phyloP scores from a whole-genome alignment of 2,113 vertebrate species.

The Poicephalus meyeri region DNA sequence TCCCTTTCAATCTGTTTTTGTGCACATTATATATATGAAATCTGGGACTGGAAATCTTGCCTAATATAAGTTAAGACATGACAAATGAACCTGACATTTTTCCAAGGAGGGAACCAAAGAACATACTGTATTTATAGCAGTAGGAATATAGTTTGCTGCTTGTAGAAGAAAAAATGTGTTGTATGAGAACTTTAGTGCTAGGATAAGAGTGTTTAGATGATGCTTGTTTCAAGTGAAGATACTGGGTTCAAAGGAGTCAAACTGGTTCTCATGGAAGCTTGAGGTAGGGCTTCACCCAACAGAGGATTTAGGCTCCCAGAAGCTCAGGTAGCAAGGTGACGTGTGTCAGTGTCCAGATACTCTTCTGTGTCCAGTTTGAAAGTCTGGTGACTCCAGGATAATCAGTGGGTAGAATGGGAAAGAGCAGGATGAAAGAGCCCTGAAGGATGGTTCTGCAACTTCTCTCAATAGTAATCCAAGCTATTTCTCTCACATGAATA shows the following conservation, averaged over 20 bases:
- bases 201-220: not conserved
- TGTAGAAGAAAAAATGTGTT: conserved; percentile 16
- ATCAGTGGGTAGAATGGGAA: not conserved
- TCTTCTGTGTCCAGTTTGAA: not conserved
- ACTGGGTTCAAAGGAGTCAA: not conserved
- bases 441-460: not conserved
- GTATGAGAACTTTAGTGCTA: not conserved
- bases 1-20: conserved; percentile 57
- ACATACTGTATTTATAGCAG: conserved; percentile 64
- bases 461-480: not conserved
- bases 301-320: not conserved
- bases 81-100: conserved; percentile 69
- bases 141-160: conserved; percentile 38
- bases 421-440: not conserved
- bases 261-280: not conserved
- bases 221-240: not conserved
- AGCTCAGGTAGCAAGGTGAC: not conserved
- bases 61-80: conserved; percentile 63
- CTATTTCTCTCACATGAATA: not conserved
- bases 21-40: conserved; percentile 39
- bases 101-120: conserved; percentile 47
- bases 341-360: not conserved
- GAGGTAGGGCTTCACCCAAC: not conserved
- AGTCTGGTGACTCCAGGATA: not conserved
- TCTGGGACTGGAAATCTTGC: conserved; percentile 54